phyloP scores from a whole-genome alignment of 2,113 vertebrate species.

The Pangasianodon hypophthalmus region DNA sequence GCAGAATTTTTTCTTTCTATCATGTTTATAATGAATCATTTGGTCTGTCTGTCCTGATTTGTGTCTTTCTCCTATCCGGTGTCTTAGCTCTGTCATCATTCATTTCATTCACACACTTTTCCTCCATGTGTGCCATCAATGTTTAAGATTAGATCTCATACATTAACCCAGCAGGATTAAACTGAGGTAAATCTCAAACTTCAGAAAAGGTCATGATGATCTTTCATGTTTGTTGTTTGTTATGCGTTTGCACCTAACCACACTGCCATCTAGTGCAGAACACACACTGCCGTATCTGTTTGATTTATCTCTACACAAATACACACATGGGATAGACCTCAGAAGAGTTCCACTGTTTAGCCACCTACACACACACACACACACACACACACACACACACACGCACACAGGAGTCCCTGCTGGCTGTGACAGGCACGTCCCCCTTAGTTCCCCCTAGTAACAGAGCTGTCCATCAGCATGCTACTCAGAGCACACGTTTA shows the following conservation, averaged over 20 bases:
- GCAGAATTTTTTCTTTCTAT: conserved; percentile 1
- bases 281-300: not conserved
- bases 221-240: not conserved
- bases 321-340: conserved; percentile 5
- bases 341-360: conserved; percentile 5
- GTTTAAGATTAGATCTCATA: not conserved
- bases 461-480: conserved; percentile 42
- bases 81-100: not conserved
- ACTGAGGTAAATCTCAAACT: conserved; percentile 23
- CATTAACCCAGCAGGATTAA: conserved; percentile 1
- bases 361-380: conserved; percentile 13
- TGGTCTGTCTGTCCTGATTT: not conserved
- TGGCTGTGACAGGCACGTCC: conserved; percentile 48
- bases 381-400: conserved; percentile 25
- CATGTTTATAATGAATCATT: not conserved
- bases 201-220: conserved; percentile 24
- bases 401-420: conserved; percentile 31
- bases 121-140: not conserved
- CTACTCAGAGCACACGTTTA: not conserved
- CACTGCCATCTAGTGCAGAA: conserved; percentile 65
- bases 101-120: not conserved
- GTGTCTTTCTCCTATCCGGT: conserved; percentile 11
- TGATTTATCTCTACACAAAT: conserved; percentile 17
- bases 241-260: conserved; percentile 45
- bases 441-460: conserved; percentile 48